A percentile compares a stretch with the other conserved stretches of the same genome.
Conservation (phyloP, 2,888 invertebrate genomes). For the Synanthedon formicaeformis region DNA sequence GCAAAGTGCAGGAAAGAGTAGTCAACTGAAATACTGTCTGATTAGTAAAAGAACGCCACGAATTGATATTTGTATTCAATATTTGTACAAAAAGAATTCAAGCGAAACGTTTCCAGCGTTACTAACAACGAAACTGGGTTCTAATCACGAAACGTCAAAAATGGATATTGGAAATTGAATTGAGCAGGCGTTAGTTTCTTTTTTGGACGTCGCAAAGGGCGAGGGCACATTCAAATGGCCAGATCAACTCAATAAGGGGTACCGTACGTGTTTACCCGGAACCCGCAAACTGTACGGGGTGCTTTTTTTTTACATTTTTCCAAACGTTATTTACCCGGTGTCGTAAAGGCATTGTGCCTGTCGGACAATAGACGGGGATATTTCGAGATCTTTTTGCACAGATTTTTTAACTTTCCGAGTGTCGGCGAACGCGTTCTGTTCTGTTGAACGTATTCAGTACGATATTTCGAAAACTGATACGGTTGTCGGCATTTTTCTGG, state of each 20-base stretch:
- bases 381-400: slow-evolving; percentile 32
- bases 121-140: slow-evolving; percentile 66
- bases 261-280: slow-evolving; percentile 63
- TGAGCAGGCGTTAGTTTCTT: slow-evolving; percentile 37
- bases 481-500: slow-evolving; percentile 6
- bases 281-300: slow-evolving; percentile 56
- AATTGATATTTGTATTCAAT: slow-evolving; percentile 29
- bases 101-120: slow-evolving; percentile 22
- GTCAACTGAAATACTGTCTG: neutral
- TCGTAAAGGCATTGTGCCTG: slow-evolving; percentile 64
- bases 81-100: slow-evolving; percentile 27
- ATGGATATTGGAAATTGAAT: slow-evolving; percentile 69
- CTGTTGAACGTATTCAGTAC: slow-evolving; percentile 23
- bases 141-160: slow-evolving; percentile 69
- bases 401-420: slow-evolving; percentile 28
- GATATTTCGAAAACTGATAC: slow-evolving; percentile 25
- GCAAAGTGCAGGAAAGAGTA: too few species aligned
- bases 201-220: slow-evolving; percentile 50
- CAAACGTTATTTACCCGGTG: slow-evolving; percentile 65
- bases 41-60: neutral
- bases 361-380: slow-evolving; percentile 52
- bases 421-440: slow-evolving; percentile 18
- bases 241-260: slow-evolving; percentile 68
- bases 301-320: slow-evolving; percentile 60
- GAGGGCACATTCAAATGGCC: slow-evolving; percentile 61